phyloP scores from a whole-genome alignment of 2,113 vertebrate genomes.

The Pseudorasbora parva region DNA sequence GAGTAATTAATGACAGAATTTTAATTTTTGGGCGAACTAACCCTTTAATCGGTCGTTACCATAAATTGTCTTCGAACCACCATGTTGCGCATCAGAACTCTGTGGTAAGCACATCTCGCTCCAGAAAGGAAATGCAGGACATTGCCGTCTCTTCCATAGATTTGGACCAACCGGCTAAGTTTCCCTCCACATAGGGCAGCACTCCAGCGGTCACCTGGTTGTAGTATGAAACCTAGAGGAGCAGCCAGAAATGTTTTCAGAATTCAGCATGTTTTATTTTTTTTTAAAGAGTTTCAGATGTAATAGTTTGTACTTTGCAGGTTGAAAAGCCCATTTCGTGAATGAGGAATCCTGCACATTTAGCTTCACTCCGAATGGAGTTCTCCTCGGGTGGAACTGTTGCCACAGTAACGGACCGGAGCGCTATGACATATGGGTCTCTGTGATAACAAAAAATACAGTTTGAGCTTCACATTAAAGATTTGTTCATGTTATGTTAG shows the following conservation, averaged over 20 bases:
- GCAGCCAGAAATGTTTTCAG: conserved; percentile 43
- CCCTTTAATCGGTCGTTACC: not conserved
- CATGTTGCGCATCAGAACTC: conserved; percentile 1
- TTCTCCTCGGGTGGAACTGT: conserved; percentile 72
- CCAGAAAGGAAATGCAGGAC: conserved; percentile 77
- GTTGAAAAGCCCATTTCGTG: conserved; percentile 70
- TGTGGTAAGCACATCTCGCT: conserved; percentile 49
- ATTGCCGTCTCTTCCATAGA: conserved; percentile 77
- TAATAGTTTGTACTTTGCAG: conserved; percentile 2
- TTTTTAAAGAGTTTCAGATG: not conserved
- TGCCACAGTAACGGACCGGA: conserved; percentile 91
- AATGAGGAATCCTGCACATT: conserved; percentile 89
- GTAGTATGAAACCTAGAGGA: conserved; percentile 88
- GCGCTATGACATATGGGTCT: conserved; percentile 91
- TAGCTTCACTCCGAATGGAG: conserved; percentile 84
- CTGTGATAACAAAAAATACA: conserved; percentile 67
- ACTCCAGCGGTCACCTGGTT: conserved; percentile 89
- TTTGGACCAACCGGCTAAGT: conserved; percentile 77
- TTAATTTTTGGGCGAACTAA: too few species aligned
- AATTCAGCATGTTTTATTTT: conserved; percentile 4
- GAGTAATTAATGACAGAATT: too few species aligned
- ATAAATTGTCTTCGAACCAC: not conserved
- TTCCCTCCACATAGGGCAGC: conserved; percentile 84
- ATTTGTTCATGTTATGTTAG: not conserved
- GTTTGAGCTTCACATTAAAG: not conserved